These are phyloP conservation scores for Platygyra sinensis DNA, from an alignment of 64 coral and sea anemone species.

Conservation along the genomic window DNA sequence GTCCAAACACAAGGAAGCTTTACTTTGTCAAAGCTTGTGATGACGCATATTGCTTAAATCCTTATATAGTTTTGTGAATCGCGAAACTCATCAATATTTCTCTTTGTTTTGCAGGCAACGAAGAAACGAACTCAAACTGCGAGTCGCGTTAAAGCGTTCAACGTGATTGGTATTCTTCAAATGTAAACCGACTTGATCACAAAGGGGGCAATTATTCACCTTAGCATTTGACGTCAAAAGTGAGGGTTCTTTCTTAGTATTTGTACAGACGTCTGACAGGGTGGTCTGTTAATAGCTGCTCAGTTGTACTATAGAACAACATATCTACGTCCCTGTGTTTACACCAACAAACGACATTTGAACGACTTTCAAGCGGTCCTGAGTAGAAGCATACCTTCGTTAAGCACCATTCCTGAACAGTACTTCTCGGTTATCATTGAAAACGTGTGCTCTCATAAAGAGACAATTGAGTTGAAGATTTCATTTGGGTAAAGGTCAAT, in stretches of 20 bases:
- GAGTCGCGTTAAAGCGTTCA: not conserved
- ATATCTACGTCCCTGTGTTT: too few relatives aligned
- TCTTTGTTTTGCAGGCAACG: slow-evolving; percentile 18
- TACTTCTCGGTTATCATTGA: too few relatives aligned
- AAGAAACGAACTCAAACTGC: not conserved
- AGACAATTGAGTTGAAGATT: too few relatives aligned
- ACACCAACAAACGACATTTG: too few relatives aligned
- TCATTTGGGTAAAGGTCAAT: too few relatives aligned
- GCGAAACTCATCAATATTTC: not conserved
- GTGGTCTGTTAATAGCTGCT: not conserved
- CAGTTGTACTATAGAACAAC: too few relatives aligned
- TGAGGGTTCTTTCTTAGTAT: not conserved
- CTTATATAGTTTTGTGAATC: not conserved
- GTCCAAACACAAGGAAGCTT: slow-evolving; percentile 18
- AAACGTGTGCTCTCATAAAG: too few relatives aligned
- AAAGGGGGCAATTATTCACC: not conserved
- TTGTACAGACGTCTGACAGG: not conserved
- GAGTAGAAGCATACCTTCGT: too few relatives aligned
- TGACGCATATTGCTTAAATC: not conserved
- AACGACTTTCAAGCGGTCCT: too few relatives aligned
- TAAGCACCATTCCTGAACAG: too few relatives aligned
- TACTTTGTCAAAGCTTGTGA: slow-evolving; percentile 24
- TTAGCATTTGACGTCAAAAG: not conserved
- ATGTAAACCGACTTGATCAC: not conserved
- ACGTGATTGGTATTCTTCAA: not conserved